Evolutionary conservation across 1,140 invertebrate genomes (phyloP).

Genomic region (Drosophila biarmipes): DNA sequence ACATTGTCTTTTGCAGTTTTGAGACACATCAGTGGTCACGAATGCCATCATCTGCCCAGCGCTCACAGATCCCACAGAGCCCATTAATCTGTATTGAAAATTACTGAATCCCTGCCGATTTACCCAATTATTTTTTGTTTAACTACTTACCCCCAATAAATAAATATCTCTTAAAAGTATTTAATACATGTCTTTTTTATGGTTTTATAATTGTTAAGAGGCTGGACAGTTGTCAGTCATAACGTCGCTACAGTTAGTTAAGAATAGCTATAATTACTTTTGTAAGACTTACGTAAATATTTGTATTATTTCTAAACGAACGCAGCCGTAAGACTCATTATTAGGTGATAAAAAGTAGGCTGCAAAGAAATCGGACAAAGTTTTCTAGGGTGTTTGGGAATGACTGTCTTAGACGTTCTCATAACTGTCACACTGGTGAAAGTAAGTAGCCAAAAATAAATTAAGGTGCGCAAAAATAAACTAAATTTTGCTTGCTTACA

Average conservation of each 20-base stretch:
- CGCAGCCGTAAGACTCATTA: too few species aligned
- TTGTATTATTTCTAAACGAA: too few species aligned
- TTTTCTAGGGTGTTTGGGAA: conserved; percentile 36
- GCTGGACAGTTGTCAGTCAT: too few species aligned
- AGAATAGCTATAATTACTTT: too few species aligned
- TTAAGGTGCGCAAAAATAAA: background rate
- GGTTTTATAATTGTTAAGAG: too few species aligned
- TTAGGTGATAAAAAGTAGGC: too few species aligned
- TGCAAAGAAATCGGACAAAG: too few species aligned
- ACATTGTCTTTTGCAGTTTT: conserved; percentile 17
- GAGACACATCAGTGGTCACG: conserved; percentile 26
- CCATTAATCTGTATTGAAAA: background rate
- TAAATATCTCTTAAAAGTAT: background rate
- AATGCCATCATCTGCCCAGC: conserved; percentile 35
- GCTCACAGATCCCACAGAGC: conserved; percentile 11
- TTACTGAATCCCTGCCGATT: background rate
- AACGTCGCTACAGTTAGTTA: too few species aligned
- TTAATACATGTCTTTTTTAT: too few species aligned
- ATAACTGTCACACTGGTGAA: conserved; percentile 22
- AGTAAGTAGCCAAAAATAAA: conserved; percentile 15
- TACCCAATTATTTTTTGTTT: background rate
- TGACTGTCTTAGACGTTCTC: conserved; percentile 17
- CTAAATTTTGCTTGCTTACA: too few species aligned
- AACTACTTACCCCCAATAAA: background rate
- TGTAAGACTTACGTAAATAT: too few species aligned